A percentile compares a stretch with the other conserved stretches of the same genome.
Conservation (phyloP, 1,140 invertebrate genomes). For the Lutraria rhynchaena region DNA sequence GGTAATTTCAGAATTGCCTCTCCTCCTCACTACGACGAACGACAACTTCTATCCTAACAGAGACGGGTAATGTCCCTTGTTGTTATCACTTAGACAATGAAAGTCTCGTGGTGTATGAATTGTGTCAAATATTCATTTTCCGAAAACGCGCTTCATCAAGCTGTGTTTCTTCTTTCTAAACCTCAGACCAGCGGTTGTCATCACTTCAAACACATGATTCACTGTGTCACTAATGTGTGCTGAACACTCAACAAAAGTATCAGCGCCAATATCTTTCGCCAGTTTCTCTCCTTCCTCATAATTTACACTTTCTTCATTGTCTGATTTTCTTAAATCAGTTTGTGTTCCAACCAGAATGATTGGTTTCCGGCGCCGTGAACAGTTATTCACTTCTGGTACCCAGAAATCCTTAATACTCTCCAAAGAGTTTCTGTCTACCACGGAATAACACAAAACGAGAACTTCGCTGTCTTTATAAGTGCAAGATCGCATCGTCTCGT, state of each 20-base stretch:
- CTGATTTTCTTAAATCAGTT: constrained; percentile 46
- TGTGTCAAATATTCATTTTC: constrained; percentile 22
- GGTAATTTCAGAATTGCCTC: neutral
- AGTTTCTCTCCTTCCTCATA: constrained; percentile 28
- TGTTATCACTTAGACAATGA: neutral
- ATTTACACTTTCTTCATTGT: constrained; percentile 1
- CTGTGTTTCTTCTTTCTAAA: constrained; percentile 47
- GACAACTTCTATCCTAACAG: neutral
- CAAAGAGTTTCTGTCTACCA: constrained; percentile 98
- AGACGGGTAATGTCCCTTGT: neutral
- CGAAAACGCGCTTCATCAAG: constrained; percentile 47
- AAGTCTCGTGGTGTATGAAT: constrained; percentile 6
- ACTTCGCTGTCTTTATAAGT: constrained; percentile 87
- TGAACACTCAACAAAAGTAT: constrained; percentile 48
- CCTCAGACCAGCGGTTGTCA: constrained; percentile 43
- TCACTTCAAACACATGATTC: constrained; percentile 51
- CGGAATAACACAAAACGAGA: constrained; percentile 99
- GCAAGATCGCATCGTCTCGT: constrained; percentile 54
- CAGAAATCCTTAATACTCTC: constrained; percentile 97
- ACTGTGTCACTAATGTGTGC: constrained; percentile 27
- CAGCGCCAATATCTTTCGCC: constrained; percentile 52
- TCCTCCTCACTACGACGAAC: neutral
- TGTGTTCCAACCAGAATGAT: constrained; percentile 51
- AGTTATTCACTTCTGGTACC: constrained; percentile 84
- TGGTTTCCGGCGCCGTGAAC: constrained; percentile 29